Conservation (phyloP, 2,113 vertebrate genomes). For the Prionailurus viverrinus region DNA sequence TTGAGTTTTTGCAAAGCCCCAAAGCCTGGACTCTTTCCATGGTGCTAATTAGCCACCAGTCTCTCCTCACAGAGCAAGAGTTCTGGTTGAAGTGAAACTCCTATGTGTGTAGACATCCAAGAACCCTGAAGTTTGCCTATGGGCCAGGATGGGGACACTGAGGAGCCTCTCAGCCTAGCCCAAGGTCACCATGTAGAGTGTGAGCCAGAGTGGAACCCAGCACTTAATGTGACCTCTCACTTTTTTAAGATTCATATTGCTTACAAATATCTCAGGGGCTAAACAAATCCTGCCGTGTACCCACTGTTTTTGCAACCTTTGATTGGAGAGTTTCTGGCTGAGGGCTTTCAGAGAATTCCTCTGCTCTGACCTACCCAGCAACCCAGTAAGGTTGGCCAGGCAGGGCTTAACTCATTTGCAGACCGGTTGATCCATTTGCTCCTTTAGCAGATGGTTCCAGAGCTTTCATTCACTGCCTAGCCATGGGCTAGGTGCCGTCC, state of each 20-base stretch:
- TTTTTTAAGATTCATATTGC: neutral
- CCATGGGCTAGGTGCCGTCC: neutral
- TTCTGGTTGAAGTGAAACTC: neutral
- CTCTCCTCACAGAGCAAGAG: neutral
- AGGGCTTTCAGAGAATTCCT: neutral
- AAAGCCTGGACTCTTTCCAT: neutral
- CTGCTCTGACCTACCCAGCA: neutral
- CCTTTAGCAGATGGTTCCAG: neutral
- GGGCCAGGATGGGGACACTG: accelerated
- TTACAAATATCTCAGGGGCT: neutral
- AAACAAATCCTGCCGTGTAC: neutral
- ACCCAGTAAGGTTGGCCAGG: neutral
- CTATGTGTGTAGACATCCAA: neutral
- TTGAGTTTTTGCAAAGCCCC: neutral
- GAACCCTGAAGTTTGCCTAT: neutral
- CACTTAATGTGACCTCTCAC: neutral
- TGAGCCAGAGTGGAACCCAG: neutral
- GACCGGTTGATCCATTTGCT: neutral
- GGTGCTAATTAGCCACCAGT: neutral
- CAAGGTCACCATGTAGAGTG: accelerated
- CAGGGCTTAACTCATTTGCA: neutral
- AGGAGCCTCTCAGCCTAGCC: neutral
- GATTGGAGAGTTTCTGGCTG: neutral
- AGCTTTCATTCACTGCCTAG: neutral
- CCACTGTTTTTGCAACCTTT: neutral